Conservation (phyloP, 2,113 vertebrate species). For the Alligator sinensis region DNA sequence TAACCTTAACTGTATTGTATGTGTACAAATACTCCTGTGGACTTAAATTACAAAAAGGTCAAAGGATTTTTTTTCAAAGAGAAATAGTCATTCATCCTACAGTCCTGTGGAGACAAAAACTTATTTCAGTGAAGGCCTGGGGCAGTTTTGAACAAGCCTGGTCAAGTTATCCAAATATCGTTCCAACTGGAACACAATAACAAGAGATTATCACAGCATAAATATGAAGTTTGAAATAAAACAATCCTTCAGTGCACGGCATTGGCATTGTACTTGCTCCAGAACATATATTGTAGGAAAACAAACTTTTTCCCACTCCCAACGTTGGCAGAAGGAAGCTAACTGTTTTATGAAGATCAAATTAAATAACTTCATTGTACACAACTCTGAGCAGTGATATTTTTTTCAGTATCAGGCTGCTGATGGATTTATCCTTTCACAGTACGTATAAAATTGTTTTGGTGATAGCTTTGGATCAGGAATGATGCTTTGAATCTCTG, state of each 20-base stretch:
- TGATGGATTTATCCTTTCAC: not conserved
- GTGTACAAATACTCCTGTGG: not conserved
- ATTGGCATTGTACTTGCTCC: not conserved
- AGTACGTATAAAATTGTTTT: accelerated
- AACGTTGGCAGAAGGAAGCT: not conserved
- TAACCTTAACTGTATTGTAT: not conserved
- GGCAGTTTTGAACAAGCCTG: not conserved
- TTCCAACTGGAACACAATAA: not conserved
- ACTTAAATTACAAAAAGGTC: not conserved
- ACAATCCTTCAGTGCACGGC: not conserved
- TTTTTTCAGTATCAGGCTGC: not conserved
- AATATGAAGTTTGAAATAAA: not conserved
- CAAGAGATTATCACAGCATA: not conserved
- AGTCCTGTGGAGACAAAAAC: not conserved
- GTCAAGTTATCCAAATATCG: not conserved
- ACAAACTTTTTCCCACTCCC: not conserved
- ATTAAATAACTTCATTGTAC: accelerated
- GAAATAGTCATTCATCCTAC: not conserved
- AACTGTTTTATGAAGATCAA: not conserved
- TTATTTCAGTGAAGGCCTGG: not conserved
- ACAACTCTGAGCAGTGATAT: not conserved
- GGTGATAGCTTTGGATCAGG: not conserved
- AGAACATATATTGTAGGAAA: not conserved
- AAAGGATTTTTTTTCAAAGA: not conserved
- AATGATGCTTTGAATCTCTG: not conserved